These are phyloP conservation scores for Dryobotodes eremita DNA, from an alignment of 2,888 invertebrate species.

Conservation along the genomic window DNA sequence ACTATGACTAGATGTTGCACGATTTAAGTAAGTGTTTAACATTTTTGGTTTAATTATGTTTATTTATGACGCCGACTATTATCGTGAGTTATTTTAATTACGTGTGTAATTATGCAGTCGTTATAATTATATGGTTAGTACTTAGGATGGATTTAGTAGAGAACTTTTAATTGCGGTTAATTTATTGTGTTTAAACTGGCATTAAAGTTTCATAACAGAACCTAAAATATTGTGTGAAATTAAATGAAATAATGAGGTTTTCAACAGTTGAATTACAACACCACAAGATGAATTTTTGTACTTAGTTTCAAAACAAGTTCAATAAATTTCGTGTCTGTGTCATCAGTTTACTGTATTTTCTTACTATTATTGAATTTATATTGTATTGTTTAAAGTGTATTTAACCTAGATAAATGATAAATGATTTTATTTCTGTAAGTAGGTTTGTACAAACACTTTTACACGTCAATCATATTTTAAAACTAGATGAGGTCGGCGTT, in stretches of 20 bases:
- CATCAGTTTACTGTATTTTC: not conserved
- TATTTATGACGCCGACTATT: constrained; percentile 43
- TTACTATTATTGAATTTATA: not conserved
- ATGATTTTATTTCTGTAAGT: no score
- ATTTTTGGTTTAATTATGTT: constrained; percentile 47
- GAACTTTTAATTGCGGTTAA: constrained; percentile 29
- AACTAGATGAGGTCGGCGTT: no score
- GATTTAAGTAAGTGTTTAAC: constrained; percentile 37
- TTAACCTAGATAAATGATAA: no score
- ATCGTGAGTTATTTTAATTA: constrained; percentile 49
- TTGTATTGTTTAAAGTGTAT: no score
- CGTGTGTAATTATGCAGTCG: constrained; percentile 38
- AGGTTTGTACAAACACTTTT: no score
- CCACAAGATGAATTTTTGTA: not conserved
- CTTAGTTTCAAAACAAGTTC: not conserved
- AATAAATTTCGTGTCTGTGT: not conserved
- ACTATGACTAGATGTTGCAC: constrained; percentile 20
- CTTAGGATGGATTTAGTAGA: constrained; percentile 9
- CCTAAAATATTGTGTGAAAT: not conserved
- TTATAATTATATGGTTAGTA: constrained; percentile 37
- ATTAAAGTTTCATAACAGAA: constrained; percentile 6
- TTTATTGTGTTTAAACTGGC: constrained; percentile 6
- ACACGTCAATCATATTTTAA: no score
- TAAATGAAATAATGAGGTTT: not conserved
- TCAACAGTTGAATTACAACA: not conserved